Conservation (phyloP, 2,888 invertebrate genomes). For the Teleogryllus oceanicus region DNA sequence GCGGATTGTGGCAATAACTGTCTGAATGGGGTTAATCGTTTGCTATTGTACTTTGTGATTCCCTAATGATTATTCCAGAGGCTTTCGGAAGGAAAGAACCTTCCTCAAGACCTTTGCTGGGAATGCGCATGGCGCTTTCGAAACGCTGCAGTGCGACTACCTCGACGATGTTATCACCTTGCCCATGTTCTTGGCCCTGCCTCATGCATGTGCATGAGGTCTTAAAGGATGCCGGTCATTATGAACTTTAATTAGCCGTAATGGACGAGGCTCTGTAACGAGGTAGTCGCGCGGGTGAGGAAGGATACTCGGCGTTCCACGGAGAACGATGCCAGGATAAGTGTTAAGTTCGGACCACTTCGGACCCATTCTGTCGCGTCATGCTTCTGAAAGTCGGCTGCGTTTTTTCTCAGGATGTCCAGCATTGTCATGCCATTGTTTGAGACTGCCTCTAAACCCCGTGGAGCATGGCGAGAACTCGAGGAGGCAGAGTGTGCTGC, state of each 20-base stretch:
- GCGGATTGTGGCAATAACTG: too few relatives aligned
- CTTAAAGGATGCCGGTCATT: neutral
- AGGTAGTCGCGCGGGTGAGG: neutral
- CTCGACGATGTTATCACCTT: neutral
- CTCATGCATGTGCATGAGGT: neutral
- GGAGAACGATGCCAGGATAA: neutral
- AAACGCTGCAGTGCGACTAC: neutral
- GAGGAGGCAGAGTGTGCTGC: too few relatives aligned
- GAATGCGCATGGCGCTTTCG: too few relatives aligned
- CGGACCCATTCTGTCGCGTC: neutral
- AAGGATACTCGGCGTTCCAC: neutral
- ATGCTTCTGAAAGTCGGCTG: neutral
- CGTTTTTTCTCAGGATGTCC: neutral
- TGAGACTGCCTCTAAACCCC: too few relatives aligned
- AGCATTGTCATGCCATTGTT: too few relatives aligned
- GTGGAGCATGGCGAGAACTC: too few relatives aligned
- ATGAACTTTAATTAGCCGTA: neutral
- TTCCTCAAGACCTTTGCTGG: too few relatives aligned
- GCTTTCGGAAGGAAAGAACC: too few relatives aligned
- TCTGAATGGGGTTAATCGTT: too few relatives aligned
- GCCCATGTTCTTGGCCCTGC: neutral
- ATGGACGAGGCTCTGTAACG: neutral
- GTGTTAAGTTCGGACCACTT: conserved; percentile 18
- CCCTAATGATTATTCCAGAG: too few relatives aligned
- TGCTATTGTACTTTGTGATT: too few relatives aligned